Percentiles rank a stretch among this genome's conserved stretches.
These are phyloP conservation scores for Poeciliopsis presidionis DNA, from an alignment of 2,797 vertebrate species.

Conservation along the genomic window DNA sequence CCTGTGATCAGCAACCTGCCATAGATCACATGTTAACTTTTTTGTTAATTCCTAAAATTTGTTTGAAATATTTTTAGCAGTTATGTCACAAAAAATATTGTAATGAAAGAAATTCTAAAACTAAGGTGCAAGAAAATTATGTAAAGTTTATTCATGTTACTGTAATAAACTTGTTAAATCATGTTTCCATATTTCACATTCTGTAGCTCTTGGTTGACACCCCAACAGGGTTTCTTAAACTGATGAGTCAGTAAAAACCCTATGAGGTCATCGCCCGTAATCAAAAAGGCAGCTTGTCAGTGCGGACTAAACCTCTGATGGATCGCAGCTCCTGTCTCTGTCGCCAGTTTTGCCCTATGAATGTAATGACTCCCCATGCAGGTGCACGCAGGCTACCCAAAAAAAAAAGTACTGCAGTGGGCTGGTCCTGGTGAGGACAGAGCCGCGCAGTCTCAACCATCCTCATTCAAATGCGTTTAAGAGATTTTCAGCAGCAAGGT, in stretches of 20 bases:
- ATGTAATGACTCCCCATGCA: conserved; percentile 19
- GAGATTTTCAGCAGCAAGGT: conserved; percentile 6
- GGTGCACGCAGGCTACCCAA: conserved; percentile 38
- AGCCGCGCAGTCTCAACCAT: conserved; percentile 9
- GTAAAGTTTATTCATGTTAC: background rate
- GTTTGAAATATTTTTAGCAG: background rate
- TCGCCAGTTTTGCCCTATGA: background rate
- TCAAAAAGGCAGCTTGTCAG: conserved; percentile 28
- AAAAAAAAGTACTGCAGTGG: conserved; percentile 76
- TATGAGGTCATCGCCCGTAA: conserved; percentile 41
- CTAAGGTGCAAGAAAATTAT: background rate
- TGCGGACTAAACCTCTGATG: conserved; percentile 23
- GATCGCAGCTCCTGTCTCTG: conserved; percentile 14
- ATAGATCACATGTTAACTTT: background rate
- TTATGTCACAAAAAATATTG: background rate
- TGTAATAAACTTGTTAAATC: background rate
- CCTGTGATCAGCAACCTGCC: background rate
- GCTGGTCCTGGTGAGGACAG: conserved; percentile 72
- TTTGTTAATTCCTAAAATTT: background rate
- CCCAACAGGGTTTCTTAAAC: conserved; percentile 9
- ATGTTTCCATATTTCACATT: background rate
- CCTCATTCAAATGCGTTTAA: conserved; percentile 17
- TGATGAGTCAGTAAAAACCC: conserved; percentile 11
- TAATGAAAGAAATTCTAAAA: background rate
- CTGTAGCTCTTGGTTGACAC: conserved; percentile 15